A percentile compares a stretch with the other conserved stretches of the same genome.
These are phyloP conservation scores for Galerucella pusilla DNA, from an alignment of 2,888 invertebrate genomes.

Conservation along the genomic window DNA sequence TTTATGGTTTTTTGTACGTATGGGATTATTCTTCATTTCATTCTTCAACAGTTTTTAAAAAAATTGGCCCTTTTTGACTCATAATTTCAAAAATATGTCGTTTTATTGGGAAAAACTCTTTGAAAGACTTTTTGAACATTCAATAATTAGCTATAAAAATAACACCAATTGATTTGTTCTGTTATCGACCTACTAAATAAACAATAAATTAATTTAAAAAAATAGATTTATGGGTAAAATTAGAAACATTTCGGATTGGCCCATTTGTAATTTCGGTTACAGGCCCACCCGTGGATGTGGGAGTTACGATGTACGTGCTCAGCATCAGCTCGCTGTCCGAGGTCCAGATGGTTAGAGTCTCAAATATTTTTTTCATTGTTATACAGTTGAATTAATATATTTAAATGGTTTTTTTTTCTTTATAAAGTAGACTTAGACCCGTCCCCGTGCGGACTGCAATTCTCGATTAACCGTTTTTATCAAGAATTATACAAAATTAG, in stretches of 20 bases:
- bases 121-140: no score
- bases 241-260: conserved; percentile 55
- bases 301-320: conserved; percentile 98
- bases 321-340: conserved; percentile 98
- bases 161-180: background rate
- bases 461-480: conserved; percentile 25
- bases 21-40: no score
- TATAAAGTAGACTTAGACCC: conserved; percentile 53
- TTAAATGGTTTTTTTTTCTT: conserved; percentile 39
- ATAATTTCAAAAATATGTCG: no score
- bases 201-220: background rate
- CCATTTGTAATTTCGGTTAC: conserved; percentile 69
- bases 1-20: background rate
- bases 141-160: background rate
- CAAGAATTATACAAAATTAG: background rate
- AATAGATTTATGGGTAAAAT: background rate
- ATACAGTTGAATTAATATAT: conserved; percentile 21
- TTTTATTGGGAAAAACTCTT: no score
- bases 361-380: conserved; percentile 14
- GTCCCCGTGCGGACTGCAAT: conserved; percentile 49
- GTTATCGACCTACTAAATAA: background rate
- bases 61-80: no score
- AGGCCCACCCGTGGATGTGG: conserved; percentile 97
- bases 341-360: conserved; percentile 86
- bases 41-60: no score